Evolutionary conservation across 1,140 invertebrate species (phyloP).

Genomic region (Polypedilum pembai): DNA sequence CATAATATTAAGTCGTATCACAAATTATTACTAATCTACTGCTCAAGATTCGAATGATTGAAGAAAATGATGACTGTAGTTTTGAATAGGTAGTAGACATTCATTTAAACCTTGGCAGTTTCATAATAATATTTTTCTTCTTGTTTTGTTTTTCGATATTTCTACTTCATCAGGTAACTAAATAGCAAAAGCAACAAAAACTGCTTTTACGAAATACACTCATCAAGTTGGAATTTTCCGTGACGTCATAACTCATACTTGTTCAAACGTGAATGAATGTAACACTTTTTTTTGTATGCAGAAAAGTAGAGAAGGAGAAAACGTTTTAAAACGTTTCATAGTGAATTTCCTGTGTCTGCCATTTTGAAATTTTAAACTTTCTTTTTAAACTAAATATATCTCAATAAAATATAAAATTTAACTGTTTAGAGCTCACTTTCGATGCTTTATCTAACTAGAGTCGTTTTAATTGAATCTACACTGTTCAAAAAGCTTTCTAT

Average conservation of each 20-base stretch:
- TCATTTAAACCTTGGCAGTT: no score
- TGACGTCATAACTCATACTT: conserved; percentile 3
- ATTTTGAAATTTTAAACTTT: not conserved
- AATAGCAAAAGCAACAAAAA: no score
- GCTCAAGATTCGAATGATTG: no score
- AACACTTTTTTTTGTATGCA: not conserved
- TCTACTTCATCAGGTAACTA: no score
- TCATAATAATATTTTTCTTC: no score
- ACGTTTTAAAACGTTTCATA: not conserved
- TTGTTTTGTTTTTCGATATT: no score
- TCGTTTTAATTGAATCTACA: not conserved
- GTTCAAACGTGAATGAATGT: not conserved
- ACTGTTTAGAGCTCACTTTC: no score
- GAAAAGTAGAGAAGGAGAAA: not conserved
- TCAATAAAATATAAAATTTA: no score
- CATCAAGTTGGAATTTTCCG: not conserved
- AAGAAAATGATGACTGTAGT: no score
- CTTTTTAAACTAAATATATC: not conserved
- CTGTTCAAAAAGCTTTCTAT: conserved; percentile 5
- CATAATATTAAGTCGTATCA: conserved; percentile 2
- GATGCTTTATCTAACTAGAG: not conserved
- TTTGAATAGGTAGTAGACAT: no score
- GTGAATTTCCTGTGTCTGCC: conserved; percentile 2
- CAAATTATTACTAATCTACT: not conserved
- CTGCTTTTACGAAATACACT: no score